A percentile compares a stretch with the other conserved stretches of the same genome.
Evolutionary conservation across 2,888 invertebrate genomes (phyloP).

Genomic region (Ypsolopha sequella): DNA sequence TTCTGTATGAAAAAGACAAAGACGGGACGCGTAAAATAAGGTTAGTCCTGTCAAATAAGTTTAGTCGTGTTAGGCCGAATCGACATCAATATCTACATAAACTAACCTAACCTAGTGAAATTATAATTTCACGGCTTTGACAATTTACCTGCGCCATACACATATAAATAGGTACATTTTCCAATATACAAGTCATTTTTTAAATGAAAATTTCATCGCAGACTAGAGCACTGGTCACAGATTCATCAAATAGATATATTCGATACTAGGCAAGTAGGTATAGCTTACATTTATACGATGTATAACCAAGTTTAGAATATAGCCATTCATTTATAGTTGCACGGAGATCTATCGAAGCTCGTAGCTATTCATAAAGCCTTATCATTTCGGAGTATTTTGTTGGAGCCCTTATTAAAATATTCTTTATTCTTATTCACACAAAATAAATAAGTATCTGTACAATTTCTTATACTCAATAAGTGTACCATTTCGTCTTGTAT

Average conservation of each 20-base stretch:
- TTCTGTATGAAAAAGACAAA: no score
- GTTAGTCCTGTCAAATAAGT: no score
- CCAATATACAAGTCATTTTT: constrained; percentile 26
- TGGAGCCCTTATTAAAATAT: constrained; percentile 29
- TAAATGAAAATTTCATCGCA: constrained; percentile 29
- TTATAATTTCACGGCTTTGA: no score
- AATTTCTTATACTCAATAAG: constrained; percentile 12
- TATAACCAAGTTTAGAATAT: no score
- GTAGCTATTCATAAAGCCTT: not conserved
- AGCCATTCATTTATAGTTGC: no score
- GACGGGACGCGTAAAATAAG: no score
- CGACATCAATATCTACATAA: no score
- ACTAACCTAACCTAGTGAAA: no score
- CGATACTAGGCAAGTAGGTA: not conserved
- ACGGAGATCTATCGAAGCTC: not conserved
- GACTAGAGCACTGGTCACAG: constrained; percentile 66
- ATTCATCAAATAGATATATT: constrained; percentile 22
- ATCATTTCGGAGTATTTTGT: constrained; percentile 43
- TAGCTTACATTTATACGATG: not conserved
- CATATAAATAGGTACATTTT: constrained; percentile 12
- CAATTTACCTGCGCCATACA: no score
- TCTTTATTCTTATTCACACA: constrained; percentile 15
- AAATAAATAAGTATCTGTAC: constrained; percentile 8
- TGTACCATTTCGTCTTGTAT: constrained; percentile 8
- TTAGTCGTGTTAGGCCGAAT: no score